Conservation (phyloP, 2,113 vertebrate species). For the Scophthalmus maximus region DNA sequence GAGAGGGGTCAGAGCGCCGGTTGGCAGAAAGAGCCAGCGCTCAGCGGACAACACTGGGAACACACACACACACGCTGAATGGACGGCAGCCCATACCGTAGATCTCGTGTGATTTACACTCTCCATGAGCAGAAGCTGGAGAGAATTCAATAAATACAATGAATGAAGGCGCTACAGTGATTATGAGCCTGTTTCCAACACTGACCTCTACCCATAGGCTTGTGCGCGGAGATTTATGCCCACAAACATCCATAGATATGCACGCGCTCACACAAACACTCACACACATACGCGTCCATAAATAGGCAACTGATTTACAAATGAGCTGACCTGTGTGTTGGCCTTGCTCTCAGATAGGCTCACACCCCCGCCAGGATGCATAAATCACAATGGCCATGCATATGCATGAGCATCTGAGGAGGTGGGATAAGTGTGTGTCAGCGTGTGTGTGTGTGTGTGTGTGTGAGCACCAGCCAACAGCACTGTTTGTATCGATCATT, state of each 20-base stretch:
- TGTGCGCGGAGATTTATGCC: conserved; percentile 56
- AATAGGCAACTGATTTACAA: conserved; percentile 82
- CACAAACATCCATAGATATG: conserved; percentile 55
- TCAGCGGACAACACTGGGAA: conserved; percentile 56
- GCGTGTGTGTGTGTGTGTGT: conserved; percentile 22
- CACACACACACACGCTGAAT: conserved; percentile 12
- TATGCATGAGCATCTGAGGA: conserved; percentile 80
- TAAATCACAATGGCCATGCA: conserved; percentile 81
- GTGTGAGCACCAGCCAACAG: conserved; percentile 45
- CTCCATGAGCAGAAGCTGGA: conserved; percentile 52
- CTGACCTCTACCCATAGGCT: conserved; percentile 53
- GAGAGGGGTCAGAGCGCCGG: conserved; percentile 65
- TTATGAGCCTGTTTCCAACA: conserved; percentile 67
- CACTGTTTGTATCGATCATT: conserved; percentile 76
- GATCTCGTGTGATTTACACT: conserved; percentile 63
- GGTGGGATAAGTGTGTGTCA: conserved; percentile 68
- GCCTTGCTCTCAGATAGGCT: conserved; percentile 80
- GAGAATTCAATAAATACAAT: conserved; percentile 71
- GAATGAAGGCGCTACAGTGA: conserved; percentile 66
- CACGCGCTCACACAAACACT: conserved; percentile 41
- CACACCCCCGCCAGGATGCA: conserved; percentile 73
- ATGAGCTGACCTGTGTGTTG: conserved; percentile 82
- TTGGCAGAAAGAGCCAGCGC: conserved; percentile 63
- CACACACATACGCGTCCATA: conserved; percentile 63
- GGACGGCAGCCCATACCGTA: background rate